Evolutionary conservation across 2,888 invertebrate genomes (phyloP).

Genomic region (Helobdella robusta): DNA sequence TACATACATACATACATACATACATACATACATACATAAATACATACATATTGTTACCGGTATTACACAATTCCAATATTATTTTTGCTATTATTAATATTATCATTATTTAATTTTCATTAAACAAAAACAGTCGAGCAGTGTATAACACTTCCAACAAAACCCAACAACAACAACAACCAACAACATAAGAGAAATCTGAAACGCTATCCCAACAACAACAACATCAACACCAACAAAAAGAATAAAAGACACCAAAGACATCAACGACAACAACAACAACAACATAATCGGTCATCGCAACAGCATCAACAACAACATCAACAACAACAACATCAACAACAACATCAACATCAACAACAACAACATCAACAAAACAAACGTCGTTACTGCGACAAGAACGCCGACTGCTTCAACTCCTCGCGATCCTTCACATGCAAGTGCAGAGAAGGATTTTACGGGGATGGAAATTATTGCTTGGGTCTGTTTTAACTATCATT

Average conservation of each 20-base stretch:
- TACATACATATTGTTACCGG: background rate
- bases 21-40: background rate
- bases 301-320: no score
- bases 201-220: background rate
- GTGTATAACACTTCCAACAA: no score
- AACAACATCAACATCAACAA: no score
- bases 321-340: no score
- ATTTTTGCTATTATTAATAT: no score
- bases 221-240: background rate
- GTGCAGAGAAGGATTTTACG: conserved; percentile 46
- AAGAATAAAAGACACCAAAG: no score
- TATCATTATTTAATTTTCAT: no score
- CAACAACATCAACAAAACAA: no score
- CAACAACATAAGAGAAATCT: background rate
- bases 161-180: background rate
- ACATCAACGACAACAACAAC: no score
- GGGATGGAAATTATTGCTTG: conserved; percentile 43
- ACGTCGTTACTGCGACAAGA: conserved; percentile 39
- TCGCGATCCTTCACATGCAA: conserved; percentile 42
- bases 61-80: background rate
- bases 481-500: conserved; percentile 38
- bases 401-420: conserved; percentile 44
- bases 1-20: conserved; percentile 11
- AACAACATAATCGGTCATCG: no score
- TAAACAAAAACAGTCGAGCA: no score